Evolutionary conservation across 2,113 vertebrate genomes (phyloP).

Genomic region (Xenus cinereus): DNA sequence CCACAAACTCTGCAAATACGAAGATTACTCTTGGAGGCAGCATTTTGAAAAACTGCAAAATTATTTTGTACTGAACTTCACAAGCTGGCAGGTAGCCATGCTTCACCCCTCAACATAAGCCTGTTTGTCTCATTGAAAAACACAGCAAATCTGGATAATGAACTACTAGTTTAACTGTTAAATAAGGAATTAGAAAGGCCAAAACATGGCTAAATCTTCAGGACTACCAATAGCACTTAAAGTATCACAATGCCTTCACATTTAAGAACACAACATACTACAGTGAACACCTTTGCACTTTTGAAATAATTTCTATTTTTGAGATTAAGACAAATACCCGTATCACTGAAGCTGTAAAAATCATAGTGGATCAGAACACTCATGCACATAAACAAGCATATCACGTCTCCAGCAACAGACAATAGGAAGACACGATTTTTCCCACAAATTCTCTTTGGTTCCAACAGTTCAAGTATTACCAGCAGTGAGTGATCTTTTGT

Average conservation of each 20-base stretch:
- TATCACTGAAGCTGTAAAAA: neutral
- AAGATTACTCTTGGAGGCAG: neutral
- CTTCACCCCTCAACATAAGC: neutral
- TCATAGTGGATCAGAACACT: neutral
- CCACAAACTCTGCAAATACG: neutral
- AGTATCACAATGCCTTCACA: neutral
- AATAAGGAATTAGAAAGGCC: neutral
- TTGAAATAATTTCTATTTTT: neutral
- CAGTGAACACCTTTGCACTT: neutral
- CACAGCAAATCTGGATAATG: neutral
- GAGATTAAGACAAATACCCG: neutral
- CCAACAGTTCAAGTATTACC: neutral
- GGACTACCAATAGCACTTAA: neutral
- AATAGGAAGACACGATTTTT: fast-evolving
- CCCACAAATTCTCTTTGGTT: neutral
- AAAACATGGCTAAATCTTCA: neutral
- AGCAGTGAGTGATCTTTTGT: neutral
- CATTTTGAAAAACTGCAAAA: neutral
- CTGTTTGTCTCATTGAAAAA: neutral
- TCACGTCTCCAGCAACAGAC: neutral
- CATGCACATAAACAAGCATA: neutral
- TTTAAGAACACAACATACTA: neutral
- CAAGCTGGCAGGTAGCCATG: neutral
- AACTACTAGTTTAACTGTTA: neutral
- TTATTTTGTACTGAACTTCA: neutral